Evolutionary conservation across 2,113 vertebrate species (phyloP), one percentile per base, ranked within the genome.

Genomic region (Xyliphius kryptos): DNA sequence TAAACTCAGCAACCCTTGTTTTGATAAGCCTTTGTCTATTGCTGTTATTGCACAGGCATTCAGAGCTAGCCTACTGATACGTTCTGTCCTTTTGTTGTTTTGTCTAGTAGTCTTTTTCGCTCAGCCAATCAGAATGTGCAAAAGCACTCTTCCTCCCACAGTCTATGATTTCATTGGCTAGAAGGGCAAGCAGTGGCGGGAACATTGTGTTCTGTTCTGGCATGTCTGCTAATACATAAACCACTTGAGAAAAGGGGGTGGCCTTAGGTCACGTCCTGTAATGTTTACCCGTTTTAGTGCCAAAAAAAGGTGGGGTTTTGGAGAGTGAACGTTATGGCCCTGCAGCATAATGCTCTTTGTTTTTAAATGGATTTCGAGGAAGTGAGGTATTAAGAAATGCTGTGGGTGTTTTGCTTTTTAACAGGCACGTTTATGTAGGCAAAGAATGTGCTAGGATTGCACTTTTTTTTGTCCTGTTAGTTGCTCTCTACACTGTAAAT

Each of bases 201-300:
- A 81, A 86, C 86, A 87, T 69, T 59, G 69, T 83, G 86, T 89
- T 73, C 86, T 86, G 84, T 88, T 74, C 83, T 80, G 65, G 62
- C 61, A 68, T 67, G 69, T 73, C 65, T 82, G 73, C 75, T 77
- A 83, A 84, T 87, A 85, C 80, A 82, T 78, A 82, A 77, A 79
- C 68, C 62, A 73, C 70, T 68, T 52, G 3, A 66, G 55, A 63
- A 68, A 62, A 67, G 69, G 66, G 68, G 72, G 76, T 58, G 76
- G 54, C 20, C 55, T 60, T 75, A 77, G 79, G 76, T 76, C 80
- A 67, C 76, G 75, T 79, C 77, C 81, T 50, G 46, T 71, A 56
- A 63, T 80, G 79, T 83, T 83, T 80, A 81, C 70, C 61, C 44
- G 57, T 67, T 54, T 53, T 66, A 10, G 44, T 17, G 15, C 1